Evolutionary conservation across 2,113 vertebrate species (phyloP).

Genomic region (Thalassarche chlororhynchos): DNA sequence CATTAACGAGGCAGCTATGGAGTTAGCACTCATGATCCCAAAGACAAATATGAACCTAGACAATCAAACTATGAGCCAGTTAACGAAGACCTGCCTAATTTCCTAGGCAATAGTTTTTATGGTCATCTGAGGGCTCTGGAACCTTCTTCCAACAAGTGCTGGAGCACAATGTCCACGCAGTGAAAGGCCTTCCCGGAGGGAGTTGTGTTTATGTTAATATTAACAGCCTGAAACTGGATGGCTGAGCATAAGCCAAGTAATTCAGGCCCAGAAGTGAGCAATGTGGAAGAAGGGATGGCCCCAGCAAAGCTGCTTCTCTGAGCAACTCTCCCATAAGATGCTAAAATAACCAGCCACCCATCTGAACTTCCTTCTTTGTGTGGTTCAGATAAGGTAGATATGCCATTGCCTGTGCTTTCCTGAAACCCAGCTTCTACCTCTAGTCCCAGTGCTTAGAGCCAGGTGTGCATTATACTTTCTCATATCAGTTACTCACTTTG

Average conservation of each 20-base stretch:
- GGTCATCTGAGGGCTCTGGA: background rate
- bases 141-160: background rate
- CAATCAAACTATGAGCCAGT: background rate
- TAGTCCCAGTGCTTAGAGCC: background rate
- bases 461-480: background rate
- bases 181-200: background rate
- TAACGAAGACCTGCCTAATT: background rate
- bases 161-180: background rate
- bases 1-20: background rate
- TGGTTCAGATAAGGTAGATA: background rate
- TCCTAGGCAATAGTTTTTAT: background rate
- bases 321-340: background rate
- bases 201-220: background rate
- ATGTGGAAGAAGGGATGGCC: background rate
- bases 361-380: background rate
- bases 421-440: background rate
- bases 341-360: background rate
- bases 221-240: background rate
- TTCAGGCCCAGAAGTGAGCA: background rate
- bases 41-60: background rate
- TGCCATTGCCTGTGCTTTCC: background rate
- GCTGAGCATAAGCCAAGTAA: background rate
- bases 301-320: background rate
- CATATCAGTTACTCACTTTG: background rate
- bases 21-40: background rate